A percentile compares a stretch with the other conserved stretches of the same genome.
Conservation (phyloP, 2,113 vertebrate species). For the Sorex fumeus region DNA sequence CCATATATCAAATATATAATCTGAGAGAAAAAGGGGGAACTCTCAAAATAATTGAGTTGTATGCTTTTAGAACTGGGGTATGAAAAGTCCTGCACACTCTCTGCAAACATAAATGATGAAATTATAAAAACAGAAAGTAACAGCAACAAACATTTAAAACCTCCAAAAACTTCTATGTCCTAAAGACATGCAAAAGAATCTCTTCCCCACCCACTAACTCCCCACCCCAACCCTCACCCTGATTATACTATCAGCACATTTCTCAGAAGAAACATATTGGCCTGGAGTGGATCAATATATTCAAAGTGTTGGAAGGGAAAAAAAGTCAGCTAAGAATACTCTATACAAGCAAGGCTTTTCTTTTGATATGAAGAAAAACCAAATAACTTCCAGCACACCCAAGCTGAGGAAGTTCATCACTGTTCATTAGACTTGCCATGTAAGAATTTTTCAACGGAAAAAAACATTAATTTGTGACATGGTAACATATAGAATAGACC, state of each 20-base stretch:
- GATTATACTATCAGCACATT: background rate
- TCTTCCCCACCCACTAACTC: too few species aligned
- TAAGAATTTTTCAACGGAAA: slow-evolving; percentile 2
- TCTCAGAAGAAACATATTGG: background rate
- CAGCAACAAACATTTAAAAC: background rate
- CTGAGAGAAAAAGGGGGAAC: slow-evolving; percentile 1
- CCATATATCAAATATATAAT: slow-evolving; percentile 13
- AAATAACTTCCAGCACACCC: background rate
- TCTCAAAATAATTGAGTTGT: background rate
- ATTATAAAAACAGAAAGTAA: background rate
- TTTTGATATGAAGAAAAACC: background rate
- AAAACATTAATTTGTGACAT: background rate
- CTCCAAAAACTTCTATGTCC: background rate
- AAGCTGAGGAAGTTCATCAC: background rate
- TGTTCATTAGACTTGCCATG: background rate
- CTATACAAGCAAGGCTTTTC: background rate
- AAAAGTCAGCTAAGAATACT: background rate
- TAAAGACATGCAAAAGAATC: background rate
- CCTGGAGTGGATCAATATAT: background rate
- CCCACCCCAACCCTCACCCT: too few species aligned
- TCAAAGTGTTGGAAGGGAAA: slow-evolving; percentile 1
- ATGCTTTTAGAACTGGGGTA: background rate
- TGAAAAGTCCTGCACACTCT: background rate
- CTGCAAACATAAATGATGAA: background rate
- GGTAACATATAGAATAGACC: too few species aligned